phyloP scores from a whole-genome alignment of 2,888 invertebrate species.

The Agonopterix subpropinquella region DNA sequence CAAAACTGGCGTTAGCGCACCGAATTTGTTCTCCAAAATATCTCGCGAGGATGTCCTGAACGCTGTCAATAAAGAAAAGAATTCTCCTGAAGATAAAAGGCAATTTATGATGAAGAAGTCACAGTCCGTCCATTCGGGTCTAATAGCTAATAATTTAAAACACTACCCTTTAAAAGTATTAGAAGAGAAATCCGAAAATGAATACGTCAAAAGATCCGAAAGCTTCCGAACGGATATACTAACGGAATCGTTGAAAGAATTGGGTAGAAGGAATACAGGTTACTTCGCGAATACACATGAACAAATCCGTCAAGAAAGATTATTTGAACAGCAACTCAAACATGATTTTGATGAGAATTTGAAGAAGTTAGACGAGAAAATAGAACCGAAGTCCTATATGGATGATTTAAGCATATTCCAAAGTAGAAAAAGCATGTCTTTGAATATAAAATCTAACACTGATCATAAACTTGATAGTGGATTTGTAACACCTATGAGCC shows the following conservation, averaged over 20 bases:
- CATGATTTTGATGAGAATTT: slow-evolving; percentile 66
- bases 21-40: slow-evolving; percentile 61
- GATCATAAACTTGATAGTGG: slow-evolving; percentile 70
- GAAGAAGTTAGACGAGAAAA: slow-evolving; percentile 45
- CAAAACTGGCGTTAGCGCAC: slow-evolving; percentile 56
- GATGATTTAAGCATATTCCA: slow-evolving; percentile 53
- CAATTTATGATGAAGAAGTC: slow-evolving; percentile 63
- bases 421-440: slow-evolving; percentile 49
- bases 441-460: slow-evolving; percentile 42
- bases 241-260: slow-evolving; percentile 51
- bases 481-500: slow-evolving; percentile 78
- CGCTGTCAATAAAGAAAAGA: slow-evolving; percentile 23
- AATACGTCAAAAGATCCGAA: slow-evolving; percentile 44
- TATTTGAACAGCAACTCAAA: slow-evolving; percentile 65
- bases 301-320: slow-evolving; percentile 79
- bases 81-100: slow-evolving; percentile 40
- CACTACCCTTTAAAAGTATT: slow-evolving; percentile 63
- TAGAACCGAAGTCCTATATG: slow-evolving; percentile 37
- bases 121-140: slow-evolving; percentile 59
- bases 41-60: slow-evolving; percentile 39
- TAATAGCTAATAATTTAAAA: slow-evolving; percentile 40
- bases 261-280: slow-evolving; percentile 46
- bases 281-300: slow-evolving; percentile 83
- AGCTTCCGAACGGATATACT: slow-evolving; percentile 48
- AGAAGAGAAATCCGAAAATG: slow-evolving; percentile 68